A percentile compares a stretch with the other conserved stretches of the same genome.
phyloP scores from a whole-genome alignment of 2,113 vertebrate species.

The Physeter macrocephalus region DNA sequence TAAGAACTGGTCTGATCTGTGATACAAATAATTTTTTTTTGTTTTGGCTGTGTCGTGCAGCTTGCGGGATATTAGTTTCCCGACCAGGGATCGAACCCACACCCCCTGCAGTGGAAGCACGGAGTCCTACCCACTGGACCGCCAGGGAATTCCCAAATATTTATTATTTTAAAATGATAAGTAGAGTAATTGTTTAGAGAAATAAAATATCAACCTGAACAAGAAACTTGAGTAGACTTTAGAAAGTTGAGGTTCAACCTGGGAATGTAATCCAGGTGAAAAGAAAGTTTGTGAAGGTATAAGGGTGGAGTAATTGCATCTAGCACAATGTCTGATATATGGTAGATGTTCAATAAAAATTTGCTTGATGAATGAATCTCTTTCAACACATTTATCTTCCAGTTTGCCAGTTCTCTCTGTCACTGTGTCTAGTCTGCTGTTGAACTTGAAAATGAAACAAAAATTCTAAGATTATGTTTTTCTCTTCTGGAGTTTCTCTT shows the following conservation, averaged over 20 bases:
- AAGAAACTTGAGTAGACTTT: neutral
- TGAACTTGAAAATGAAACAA: slow-evolving; percentile 8
- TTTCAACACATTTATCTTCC: neutral
- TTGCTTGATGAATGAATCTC: neutral
- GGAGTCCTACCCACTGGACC: neutral
- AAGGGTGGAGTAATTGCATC: neutral
- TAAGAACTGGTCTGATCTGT: slow-evolving; percentile 4
- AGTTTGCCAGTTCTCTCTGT: neutral
- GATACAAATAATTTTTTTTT: neutral
- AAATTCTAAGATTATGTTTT: neutral
- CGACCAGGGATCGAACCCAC: neutral
- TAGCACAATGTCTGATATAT: neutral
- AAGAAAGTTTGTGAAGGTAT: neutral
- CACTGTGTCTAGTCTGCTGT: neutral
- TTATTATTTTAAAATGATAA: neutral
- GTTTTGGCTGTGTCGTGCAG: neutral
- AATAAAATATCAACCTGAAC: neutral
- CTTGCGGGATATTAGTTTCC: neutral
- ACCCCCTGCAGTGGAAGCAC: neutral
- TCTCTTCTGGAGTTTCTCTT: neutral
- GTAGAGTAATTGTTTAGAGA: neutral
- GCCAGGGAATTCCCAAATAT: neutral
- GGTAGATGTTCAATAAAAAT: neutral
- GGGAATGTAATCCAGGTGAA: neutral
- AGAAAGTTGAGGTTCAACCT: neutral